Evolutionary conservation across 2,888 invertebrate species (phyloP).

Genomic region (Holacanthella duospinosa): DNA sequence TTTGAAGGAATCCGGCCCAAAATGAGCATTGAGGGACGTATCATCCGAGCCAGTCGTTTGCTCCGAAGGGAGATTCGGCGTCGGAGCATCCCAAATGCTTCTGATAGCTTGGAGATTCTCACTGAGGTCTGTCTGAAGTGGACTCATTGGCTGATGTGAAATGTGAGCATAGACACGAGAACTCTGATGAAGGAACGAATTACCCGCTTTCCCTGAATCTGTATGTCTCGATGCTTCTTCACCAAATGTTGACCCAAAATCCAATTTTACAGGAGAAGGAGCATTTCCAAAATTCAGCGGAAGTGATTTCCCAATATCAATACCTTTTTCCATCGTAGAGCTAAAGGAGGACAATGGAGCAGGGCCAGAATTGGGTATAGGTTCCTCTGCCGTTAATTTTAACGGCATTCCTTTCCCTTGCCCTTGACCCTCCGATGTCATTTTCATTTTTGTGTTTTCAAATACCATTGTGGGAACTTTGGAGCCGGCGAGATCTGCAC

Average conservation of each 20-base stretch:
- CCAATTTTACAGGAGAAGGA: slow-evolving; percentile 10
- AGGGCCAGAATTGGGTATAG: slow-evolving; percentile 17
- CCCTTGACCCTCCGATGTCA: slow-evolving; percentile 6
- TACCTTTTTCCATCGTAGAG: slow-evolving; percentile 19
- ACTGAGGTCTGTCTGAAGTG: slow-evolving; percentile 29
- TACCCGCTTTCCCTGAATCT: not conserved
- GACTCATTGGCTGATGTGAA: slow-evolving; percentile 28
- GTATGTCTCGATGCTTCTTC: too few species aligned
- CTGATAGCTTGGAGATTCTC: slow-evolving; percentile 34
- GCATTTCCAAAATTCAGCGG: not conserved
- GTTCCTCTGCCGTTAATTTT: slow-evolving; percentile 10
- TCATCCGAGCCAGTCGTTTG: not conserved
- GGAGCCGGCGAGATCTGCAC: not conserved
- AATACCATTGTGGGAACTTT: slow-evolving; percentile 32
- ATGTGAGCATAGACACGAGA: slow-evolving; percentile 26
- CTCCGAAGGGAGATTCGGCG: slow-evolving; percentile 16
- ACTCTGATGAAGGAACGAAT: slow-evolving; percentile 15
- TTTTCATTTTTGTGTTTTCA: slow-evolving; percentile 34
- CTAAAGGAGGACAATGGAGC: slow-evolving; percentile 8
- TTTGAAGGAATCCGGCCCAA: slow-evolving; percentile 1
- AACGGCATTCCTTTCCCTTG: slow-evolving; percentile 1
- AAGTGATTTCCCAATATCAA: slow-evolving; percentile 9
- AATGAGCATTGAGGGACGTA: not conserved
- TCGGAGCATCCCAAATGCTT: slow-evolving; percentile 30
- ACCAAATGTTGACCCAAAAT: slow-evolving; percentile 23